phyloP scores from a whole-genome alignment of 2,797 vertebrate species.

The Furcifer pardalis region DNA sequence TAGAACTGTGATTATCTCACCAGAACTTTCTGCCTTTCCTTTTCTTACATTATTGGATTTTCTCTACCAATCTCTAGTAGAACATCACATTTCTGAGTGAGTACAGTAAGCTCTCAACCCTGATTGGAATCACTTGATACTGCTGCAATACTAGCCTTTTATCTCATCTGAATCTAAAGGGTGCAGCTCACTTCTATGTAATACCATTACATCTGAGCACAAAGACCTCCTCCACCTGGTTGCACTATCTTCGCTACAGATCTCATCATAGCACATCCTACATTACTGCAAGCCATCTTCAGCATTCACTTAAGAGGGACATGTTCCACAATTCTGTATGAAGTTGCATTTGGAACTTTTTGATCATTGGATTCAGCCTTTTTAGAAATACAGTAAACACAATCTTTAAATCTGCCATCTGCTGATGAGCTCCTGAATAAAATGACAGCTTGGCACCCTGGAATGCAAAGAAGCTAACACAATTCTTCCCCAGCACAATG shows the following conservation, averaged over 20 bases:
- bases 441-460: constrained; percentile 3
- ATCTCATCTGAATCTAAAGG: not conserved
- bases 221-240: constrained; percentile 1
- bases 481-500: not conserved
- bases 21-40: not conserved
- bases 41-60: not conserved
- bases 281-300: not conserved
- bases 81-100: not conserved
- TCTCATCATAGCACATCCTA: not conserved
- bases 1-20: not conserved
- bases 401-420: constrained; percentile 22
- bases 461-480: not conserved
- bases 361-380: not conserved
- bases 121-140: not conserved
- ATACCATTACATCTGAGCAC: not conserved
- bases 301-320: not conserved
- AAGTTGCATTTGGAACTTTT: not conserved
- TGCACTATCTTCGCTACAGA: not conserved
- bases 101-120: not conserved
- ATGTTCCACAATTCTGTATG: not conserved
- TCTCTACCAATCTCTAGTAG: not conserved
- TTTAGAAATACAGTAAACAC: constrained; percentile 1
- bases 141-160: not conserved
- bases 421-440: not conserved
- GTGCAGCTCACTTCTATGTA: not conserved